phyloP scores from a whole-genome alignment of 1,140 invertebrate genomes.

The Cydia fagiglandana region DNA sequence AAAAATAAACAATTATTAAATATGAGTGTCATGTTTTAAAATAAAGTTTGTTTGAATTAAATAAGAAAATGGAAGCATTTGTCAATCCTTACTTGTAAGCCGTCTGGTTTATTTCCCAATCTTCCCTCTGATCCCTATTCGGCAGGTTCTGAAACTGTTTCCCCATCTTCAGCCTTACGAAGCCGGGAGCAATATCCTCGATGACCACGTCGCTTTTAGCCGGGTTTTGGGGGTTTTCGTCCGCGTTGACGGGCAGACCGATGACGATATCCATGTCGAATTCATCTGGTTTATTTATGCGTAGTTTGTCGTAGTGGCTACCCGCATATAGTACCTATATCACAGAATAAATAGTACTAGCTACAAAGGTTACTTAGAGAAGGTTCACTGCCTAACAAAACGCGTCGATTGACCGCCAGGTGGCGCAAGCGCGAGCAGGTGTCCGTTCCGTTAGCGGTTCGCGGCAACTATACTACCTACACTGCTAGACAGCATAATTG shows the following conservation, averaged over 20 bases:
- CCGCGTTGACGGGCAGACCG: constrained; percentile 56
- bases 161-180: constrained; percentile 54
- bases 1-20: too few relatives aligned
- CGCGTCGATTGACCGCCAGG: too few relatives aligned
- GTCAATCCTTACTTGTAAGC: constrained; percentile 35
- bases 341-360: too few relatives aligned
- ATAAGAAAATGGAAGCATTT: too few relatives aligned
- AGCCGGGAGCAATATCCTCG: constrained; percentile 48
- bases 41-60: too few relatives aligned
- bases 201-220: constrained; percentile 55
- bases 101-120: constrained; percentile 50
- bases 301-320: constrained; percentile 79
- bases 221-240: constrained; percentile 36
- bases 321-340: constrained; percentile 72
- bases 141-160: constrained; percentile 51
- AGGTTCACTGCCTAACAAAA: too few relatives aligned
- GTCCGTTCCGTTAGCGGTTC: too few relatives aligned
- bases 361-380: too few relatives aligned
- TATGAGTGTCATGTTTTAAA: too few relatives aligned
- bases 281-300: constrained; percentile 78
- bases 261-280: constrained; percentile 80
- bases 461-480: too few relatives aligned
- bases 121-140: constrained; percentile 41
- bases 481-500: too few relatives aligned
- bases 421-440: too few relatives aligned